These are phyloP conservation scores for Eulemur rufifrons DNA, from an alignment of 2,113 vertebrate species.

Conservation along the genomic window DNA sequence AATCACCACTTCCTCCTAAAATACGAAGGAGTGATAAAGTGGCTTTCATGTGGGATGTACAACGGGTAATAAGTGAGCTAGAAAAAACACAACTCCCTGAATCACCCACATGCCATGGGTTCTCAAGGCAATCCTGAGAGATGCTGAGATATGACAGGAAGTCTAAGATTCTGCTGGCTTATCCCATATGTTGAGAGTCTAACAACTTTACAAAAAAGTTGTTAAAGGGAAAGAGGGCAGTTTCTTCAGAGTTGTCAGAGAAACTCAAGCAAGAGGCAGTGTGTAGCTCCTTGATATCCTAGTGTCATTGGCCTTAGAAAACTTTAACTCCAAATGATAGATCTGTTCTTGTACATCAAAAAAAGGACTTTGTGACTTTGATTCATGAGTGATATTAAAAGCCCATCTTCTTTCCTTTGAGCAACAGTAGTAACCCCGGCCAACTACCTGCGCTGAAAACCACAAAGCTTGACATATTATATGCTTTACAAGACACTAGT, in stretches of 20 bases:
- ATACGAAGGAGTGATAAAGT: slow-evolving; percentile 9
- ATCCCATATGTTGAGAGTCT: neutral
- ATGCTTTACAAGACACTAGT: neutral
- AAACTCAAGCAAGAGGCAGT: neutral
- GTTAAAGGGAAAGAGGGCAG: neutral
- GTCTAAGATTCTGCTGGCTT: neutral
- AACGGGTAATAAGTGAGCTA: neutral
- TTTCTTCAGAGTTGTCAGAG: neutral
- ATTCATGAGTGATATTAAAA: neutral
- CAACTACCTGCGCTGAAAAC: neutral
- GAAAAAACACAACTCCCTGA: neutral
- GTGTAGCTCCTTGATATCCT: neutral
- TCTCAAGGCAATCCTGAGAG: neutral
- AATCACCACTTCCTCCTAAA: slow-evolving; percentile 38
- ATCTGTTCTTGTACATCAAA: neutral
- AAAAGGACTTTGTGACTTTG: neutral
- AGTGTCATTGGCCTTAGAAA: neutral
- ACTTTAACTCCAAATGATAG: neutral
- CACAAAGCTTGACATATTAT: neutral
- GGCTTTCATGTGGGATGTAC: slow-evolving; percentile 10
- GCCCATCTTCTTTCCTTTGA: neutral
- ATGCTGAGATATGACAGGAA: neutral
- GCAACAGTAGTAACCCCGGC: neutral
- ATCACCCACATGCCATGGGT: neutral
- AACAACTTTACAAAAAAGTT: neutral